These are phyloP conservation scores for Sesamia inferens DNA, from an alignment of 2,888 invertebrate species.

Conservation along the genomic window DNA sequence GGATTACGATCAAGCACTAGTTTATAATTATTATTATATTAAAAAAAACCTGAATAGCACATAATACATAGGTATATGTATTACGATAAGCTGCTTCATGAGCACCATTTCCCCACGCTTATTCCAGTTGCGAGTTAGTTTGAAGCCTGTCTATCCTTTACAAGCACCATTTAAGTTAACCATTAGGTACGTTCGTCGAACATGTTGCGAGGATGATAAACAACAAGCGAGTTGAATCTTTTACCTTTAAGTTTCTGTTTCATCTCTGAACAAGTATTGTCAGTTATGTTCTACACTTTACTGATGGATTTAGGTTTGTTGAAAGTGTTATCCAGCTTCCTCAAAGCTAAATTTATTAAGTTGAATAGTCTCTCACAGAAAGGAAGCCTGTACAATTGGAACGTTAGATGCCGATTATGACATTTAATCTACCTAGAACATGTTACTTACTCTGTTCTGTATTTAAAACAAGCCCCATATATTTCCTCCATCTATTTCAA, in stretches of 20 bases:
- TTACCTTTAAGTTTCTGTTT: conserved; percentile 37
- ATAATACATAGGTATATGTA: no score
- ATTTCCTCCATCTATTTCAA: conserved; percentile 19
- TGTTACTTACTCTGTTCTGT: background rate
- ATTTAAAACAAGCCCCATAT: conserved; percentile 7
- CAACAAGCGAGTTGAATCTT: conserved; percentile 19
- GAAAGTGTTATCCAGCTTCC: background rate
- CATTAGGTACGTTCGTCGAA: conserved; percentile 44
- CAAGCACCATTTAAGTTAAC: conserved; percentile 53
- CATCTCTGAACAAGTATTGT: conserved; percentile 22
- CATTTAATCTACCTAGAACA: background rate
- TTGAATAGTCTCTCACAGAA: background rate
- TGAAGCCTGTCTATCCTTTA: conserved; percentile 49
- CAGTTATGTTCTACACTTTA: conserved; percentile 18
- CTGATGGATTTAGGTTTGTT: conserved; percentile 16
- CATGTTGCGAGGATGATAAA: conserved; percentile 49
- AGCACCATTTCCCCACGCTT: conserved; percentile 25
- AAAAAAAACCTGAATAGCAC: background rate
- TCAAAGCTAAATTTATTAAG: background rate
- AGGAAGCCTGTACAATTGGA: background rate
- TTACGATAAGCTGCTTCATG: background rate
- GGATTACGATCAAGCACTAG: no score
- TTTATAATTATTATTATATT: no score
- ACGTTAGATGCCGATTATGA: background rate
- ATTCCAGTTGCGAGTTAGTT: conserved; percentile 47